Percentiles rank a stretch among this genome's conserved stretches.
Conservation (phyloP, 2,888 invertebrate species). For the Thyatira batis region DNA sequence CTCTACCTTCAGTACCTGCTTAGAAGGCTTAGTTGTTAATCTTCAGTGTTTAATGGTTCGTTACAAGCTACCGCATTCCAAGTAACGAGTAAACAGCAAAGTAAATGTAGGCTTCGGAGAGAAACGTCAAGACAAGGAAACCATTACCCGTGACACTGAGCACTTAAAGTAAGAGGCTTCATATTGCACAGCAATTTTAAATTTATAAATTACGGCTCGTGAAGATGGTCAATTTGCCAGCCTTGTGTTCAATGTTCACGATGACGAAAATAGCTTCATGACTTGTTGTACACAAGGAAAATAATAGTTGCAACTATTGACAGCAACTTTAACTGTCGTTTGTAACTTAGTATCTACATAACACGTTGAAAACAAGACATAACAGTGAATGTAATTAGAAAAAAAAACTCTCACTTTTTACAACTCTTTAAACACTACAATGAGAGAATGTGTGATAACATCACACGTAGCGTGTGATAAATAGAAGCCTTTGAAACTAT, state of each 20-base stretch:
- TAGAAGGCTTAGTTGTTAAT: slow-evolving; percentile 13
- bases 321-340: background rate
- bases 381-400: background rate
- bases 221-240: slow-evolving; percentile 35
- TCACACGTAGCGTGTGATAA: background rate
- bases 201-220: slow-evolving; percentile 31
- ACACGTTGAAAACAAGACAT: background rate
- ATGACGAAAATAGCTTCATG: slow-evolving; percentile 9
- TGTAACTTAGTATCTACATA: too few species aligned
- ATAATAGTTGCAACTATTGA: background rate
- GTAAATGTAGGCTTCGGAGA: slow-evolving; percentile 12
- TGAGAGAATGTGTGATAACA: background rate
- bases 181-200: slow-evolving; percentile 26
- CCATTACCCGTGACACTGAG: slow-evolving; percentile 29
- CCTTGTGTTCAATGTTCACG: slow-evolving; percentile 34
- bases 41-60: slow-evolving; percentile 20
- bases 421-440: background rate
- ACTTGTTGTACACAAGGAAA: background rate
- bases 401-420: background rate
- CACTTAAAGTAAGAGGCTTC: slow-evolving; percentile 15
- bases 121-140: slow-evolving; percentile 31
- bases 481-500: background rate
- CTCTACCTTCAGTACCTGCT: slow-evolving; percentile 10
- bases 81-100: slow-evolving; percentile 13
- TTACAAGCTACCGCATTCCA: slow-evolving; percentile 20